These are phyloP conservation scores for Pristionchus entomophagus DNA, from an alignment of 2,888 invertebrate species.

Conservation along the genomic window DNA sequence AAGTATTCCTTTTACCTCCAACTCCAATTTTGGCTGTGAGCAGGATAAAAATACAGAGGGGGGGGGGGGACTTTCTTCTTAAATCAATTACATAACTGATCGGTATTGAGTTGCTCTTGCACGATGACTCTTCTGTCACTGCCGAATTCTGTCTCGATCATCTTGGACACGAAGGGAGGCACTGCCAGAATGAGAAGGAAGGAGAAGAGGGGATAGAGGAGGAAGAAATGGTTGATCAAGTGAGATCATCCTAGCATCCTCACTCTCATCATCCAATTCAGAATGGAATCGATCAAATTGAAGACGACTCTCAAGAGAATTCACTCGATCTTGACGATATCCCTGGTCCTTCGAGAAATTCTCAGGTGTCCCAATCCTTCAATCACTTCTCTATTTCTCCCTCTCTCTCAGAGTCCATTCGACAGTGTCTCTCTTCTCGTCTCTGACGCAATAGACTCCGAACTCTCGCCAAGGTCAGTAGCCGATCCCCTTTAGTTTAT, in stretches of 20 bases:
- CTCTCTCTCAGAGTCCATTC: too few species aligned
- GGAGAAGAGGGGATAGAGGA: background rate
- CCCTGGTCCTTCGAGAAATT: background rate
- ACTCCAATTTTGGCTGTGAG: too few species aligned
- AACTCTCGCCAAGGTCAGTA: background rate
- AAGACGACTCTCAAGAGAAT: background rate
- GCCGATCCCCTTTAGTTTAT: too few species aligned
- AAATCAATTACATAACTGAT: background rate
- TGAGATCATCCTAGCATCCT: background rate
- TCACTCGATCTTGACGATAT: background rate
- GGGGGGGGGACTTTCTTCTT: background rate
- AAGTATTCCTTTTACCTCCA: too few species aligned
- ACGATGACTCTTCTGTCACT: background rate
- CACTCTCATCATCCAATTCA: background rate
- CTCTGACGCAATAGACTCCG: background rate
- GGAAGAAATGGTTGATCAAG: background rate
- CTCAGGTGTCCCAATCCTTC: too few species aligned
- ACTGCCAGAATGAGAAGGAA: background rate
- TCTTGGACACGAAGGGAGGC: background rate
- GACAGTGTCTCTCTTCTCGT: too few species aligned
- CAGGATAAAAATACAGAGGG: too few species aligned
- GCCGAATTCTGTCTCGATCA: conserved; percentile 28
- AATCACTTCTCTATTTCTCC: too few species aligned
- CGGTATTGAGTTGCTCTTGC: background rate
- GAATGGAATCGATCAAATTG: background rate